Conservation (phyloP, 2,888 invertebrate genomes). For the Heteromyza rotundicornis region DNA sequence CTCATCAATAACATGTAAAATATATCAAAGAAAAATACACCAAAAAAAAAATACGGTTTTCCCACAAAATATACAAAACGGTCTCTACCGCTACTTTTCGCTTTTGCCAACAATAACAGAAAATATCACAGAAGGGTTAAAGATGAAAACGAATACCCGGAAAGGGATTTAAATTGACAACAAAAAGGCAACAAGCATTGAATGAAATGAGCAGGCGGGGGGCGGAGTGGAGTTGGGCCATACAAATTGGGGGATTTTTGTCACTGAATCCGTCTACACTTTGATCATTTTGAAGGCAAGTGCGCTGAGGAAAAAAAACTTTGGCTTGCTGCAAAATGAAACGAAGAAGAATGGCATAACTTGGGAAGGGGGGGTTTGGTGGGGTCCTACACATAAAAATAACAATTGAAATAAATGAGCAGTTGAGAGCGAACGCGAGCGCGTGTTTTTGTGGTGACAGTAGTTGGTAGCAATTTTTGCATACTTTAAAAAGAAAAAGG, state of each 20-base stretch:
- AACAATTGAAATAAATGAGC: conserved; percentile 55
- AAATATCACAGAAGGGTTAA: conserved; percentile 8
- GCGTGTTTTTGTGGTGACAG: not conserved
- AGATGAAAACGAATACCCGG: not conserved
- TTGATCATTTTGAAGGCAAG: conserved; percentile 12
- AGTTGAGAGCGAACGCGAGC: conserved; percentile 14
- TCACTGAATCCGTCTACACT: conserved; percentile 3
- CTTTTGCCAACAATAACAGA: not conserved
- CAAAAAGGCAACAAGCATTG: not conserved
- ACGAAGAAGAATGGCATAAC: conserved; percentile 34
- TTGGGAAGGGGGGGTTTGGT: too few species aligned
- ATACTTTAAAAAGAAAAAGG: conserved; percentile 37
- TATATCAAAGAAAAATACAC: too few species aligned
- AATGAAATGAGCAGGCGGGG: too few species aligned
- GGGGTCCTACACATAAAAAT: conserved; percentile 44
- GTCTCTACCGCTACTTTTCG: too few species aligned
- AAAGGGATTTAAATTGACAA: conserved; percentile 10
- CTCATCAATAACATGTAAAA: too few species aligned
- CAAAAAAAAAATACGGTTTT: not conserved
- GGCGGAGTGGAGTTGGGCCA: too few species aligned
- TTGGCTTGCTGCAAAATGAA: not conserved
- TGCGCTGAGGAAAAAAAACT: not conserved
- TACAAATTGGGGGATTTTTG: conserved; percentile 9
- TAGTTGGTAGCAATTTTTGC: conserved; percentile 25
- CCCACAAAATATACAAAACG: too few species aligned